These are phyloP conservation scores for Cromileptes altivelis DNA, from an alignment of 2,113 vertebrate genomes.

Conservation along the genomic window DNA sequence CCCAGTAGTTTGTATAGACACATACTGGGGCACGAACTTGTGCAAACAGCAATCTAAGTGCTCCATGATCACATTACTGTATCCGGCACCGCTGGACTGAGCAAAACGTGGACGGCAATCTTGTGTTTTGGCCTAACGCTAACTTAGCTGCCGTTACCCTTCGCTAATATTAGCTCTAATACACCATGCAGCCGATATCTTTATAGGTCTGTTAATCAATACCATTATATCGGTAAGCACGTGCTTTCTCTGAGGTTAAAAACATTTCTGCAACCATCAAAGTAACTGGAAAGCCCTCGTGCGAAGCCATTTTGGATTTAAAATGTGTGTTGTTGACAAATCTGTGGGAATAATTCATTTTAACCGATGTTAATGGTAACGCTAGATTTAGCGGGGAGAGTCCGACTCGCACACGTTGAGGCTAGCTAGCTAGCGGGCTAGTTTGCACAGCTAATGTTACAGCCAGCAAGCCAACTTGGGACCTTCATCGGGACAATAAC, in stretches of 20 bases:
- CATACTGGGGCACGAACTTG: too few species aligned
- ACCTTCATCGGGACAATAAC: conserved; percentile 68
- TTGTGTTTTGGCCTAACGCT: conserved; percentile 13
- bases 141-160: not conserved
- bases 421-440: conserved; percentile 72
- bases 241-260: conserved; percentile 59
- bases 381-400: conserved; percentile 54
- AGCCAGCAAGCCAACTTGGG: conserved; percentile 35
- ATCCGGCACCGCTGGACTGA: conserved; percentile 15
- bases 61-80: not conserved
- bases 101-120: conserved; percentile 40
- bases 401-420: conserved; percentile 70
- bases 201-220: conserved; percentile 36
- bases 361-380: not conserved
- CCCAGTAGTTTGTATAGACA: not conserved
- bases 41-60: not conserved
- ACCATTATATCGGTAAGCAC: conserved; percentile 58
- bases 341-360: not conserved
- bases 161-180: not conserved
- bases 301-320: not conserved
- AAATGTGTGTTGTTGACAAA: not conserved
- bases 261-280: conserved; percentile 7
- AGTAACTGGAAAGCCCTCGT: accelerated
- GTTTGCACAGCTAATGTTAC: conserved; percentile 57
- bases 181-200: not conserved